Evolutionary conservation across 2,888 invertebrate genomes (phyloP).

Genomic region (Eristalis arbustorum): DNA sequence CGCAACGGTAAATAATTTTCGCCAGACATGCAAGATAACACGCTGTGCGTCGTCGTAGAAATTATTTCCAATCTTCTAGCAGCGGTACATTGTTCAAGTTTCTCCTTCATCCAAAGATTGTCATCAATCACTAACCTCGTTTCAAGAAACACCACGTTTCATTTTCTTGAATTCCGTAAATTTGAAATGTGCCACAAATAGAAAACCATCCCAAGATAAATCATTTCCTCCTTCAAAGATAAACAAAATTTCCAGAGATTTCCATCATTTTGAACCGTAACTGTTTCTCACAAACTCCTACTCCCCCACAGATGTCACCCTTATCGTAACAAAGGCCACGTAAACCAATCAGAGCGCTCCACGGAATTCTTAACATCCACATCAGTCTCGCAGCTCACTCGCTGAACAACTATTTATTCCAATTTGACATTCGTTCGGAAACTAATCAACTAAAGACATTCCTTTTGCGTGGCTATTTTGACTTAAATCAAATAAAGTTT

Average conservation of each 20-base stretch:
- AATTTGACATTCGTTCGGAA: constrained; percentile 39
- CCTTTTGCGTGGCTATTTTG: constrained; percentile 7
- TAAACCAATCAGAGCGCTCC: constrained; percentile 72
- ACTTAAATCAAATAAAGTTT: neutral
- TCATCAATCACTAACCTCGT: neutral
- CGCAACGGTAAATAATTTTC: no score
- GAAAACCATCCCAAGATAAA: neutral
- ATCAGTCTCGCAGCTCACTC: constrained; percentile 40
- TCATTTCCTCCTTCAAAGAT: neutral
- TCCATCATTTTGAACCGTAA: neutral
- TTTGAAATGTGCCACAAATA: neutral
- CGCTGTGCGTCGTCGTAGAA: no score
- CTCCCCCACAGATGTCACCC: constrained; percentile 23
- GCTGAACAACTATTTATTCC: constrained; percentile 46
- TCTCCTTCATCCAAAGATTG: no score
- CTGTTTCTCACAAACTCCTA: neutral
- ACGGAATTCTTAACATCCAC: constrained; percentile 61
- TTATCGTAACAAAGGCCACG: constrained; percentile 37
- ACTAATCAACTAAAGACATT: neutral
- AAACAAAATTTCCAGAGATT: neutral
- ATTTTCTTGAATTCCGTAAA: no score
- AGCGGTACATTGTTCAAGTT: no score
- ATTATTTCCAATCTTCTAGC: no score
- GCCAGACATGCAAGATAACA: no score
- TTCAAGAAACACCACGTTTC: no score